Base-by-base conservation (phyloP, 2,113 vertebrate species). In the Austrofundulus limnaeus region DNA sequence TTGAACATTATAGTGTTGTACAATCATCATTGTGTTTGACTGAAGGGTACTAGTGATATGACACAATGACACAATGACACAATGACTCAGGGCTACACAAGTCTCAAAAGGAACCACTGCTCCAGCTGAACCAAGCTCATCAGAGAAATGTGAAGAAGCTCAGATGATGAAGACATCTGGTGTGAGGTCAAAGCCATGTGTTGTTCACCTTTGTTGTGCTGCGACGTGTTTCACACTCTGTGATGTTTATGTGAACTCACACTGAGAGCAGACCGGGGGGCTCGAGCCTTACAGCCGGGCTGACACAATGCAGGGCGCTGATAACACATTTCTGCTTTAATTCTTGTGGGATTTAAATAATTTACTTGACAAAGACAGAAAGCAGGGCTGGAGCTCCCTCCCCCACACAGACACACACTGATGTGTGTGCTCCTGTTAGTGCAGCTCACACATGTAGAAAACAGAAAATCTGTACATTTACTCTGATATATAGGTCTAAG, bases 261-360 rank as follows among this genome's bases (percentile, higher is more conserved):
- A 57, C 81, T 80, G 84, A 66, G 70, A 37, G 4, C 53, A 67
- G 61, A 52, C 24, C 0, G 21, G 65, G 49, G 62, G 62, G 63
- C 11, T 66, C 24, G 16, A 50, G 19, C 2, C 4, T 72, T 66
- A 68, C 73, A 65, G 64, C 81, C 69, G 23, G 70, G 74, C 50
- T 57, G 49, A 55, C 70, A 75, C 52, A 74, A 87, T 84, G 87
- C 81, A 80, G 63, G 70, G 67, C 37, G 31, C 75, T 48, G 86
- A 92, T 90, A 89, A 88, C 88, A 83, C 84, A 87, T 88, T 91
- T 88, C 72, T 70, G 72, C 67, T 88, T 86, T 90, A 85, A 91
- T 91, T 89, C 83, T 88, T 85, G 72, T 46, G 71, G 88, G 90
- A 91, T 92, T 91, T 92, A 85, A 90, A 91, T 91, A 86, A 91